Evolutionary conservation across 2,113 vertebrate species (phyloP), one percentile per base, ranked within the genome.

Genomic region (Sialia sialis): DNA sequence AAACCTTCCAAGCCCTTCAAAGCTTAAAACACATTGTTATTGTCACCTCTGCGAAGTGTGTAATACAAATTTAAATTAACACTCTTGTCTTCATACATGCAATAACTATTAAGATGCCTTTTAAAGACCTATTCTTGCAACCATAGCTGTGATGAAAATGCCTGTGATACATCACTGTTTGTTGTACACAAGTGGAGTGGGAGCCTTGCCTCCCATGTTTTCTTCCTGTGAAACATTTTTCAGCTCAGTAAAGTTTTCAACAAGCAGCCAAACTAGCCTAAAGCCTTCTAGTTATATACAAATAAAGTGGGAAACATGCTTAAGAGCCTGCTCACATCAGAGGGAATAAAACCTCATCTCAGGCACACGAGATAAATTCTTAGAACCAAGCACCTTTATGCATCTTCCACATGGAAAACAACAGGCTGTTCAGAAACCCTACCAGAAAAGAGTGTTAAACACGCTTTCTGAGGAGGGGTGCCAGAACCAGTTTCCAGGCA

Each of bases 351-450:
- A 41, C 16, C 30, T 38, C 51, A 41, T 4, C 7, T 6, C 32
- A 46, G 4, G 21, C 0, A 0, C 11, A 18, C 0, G 1, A 16
- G 18, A 8, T 74, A 52, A 87, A 52, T 60, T 66, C 32, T 51
- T 41, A 49, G 29, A 12, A 26, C 23, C 1, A 2, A 41, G 56
- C 14, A 14, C 19, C 27, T 72, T 49, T 77, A n/a, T 32, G 34
- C 12, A 38, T 12, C 7, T 51, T 58, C 16, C 12, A 21, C 8
- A 0, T 18, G 46, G 30, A 58, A 69, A 26, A 38, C 7, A 44
- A 29, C 6, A 29, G 38, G 20, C 48, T 39, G 4, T 12, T 83
- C 16, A 89, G 38, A 76, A 76, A 59, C 29, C 48, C 38, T 54
- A 3, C 20, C 32, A n/a, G 21, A 16, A 8, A 11, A 49, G 12